Evolutionary conservation across 2,113 vertebrate genomes (phyloP), one percentile per base, ranked within the genome.

Genomic region (Lepidothrix coronata): DNA sequence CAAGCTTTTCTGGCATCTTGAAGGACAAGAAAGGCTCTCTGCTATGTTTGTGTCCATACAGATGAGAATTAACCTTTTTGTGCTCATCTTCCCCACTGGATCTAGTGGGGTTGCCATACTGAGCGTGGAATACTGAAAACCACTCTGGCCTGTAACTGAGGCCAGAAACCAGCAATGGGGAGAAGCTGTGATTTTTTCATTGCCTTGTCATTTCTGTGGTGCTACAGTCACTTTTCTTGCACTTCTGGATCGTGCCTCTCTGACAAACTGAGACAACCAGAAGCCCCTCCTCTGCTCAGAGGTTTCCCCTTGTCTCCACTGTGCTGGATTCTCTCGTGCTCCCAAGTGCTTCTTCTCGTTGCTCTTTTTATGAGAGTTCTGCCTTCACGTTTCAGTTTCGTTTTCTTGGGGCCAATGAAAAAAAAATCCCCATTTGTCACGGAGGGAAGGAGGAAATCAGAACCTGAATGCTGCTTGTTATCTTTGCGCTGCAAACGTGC

Each of bases 141-240:
- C 6, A 11, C 44, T 48, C 24, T 16, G 79, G 12, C 7, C 63
- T 76, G 16, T 23, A 57, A 21, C 30, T 49, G 54, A 73, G 46
- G 27, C 49, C 41, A 39, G 19, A 61, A 57, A 37, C 5, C 10
- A 62, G 18, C 24, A 85, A 5, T 1, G 39, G 23, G 55, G 39
- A 55, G 46, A 72, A 33, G 5, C 0, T 23, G 1, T 12, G 39
- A 7, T 12, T 8, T 18, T 18, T 14, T 23, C 20, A 0, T 7
- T 85, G 4, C 30, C 14, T 65, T 18, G 51, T 66, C 6, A 24
- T 27, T 59, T 58, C 28, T 58, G 27, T 70, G 31, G 35, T 12
- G 27, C 55, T 74, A 21, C 37, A n/a, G 27, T 43, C 43, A 13
- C 22, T 51, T 77, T 39, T 51, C n/a, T 49, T 63, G 22, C 28